Percentiles rank a stretch among this genome's conserved stretches.
These are phyloP conservation scores for Dromococcyx pavoninus DNA, from an alignment of 2,797 vertebrate species.

Conservation along the genomic window DNA sequence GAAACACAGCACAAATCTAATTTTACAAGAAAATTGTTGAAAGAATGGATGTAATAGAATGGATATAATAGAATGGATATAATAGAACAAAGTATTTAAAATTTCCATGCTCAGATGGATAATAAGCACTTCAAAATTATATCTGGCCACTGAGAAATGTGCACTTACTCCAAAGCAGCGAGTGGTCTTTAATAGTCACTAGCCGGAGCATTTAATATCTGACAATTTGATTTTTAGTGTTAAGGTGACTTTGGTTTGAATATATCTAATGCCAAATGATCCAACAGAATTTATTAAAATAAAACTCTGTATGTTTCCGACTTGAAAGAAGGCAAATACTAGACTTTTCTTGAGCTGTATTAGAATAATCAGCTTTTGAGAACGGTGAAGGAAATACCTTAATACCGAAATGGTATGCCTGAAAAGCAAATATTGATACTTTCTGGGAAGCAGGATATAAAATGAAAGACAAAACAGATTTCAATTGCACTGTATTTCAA, in stretches of 20 bases:
- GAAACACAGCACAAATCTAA: constrained; percentile 73
- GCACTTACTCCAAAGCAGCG: constrained; percentile 51
- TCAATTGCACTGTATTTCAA: background rate
- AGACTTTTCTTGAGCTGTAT: constrained; percentile 48
- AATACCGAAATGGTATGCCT: constrained; percentile 10
- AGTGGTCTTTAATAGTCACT: constrained; percentile 65
- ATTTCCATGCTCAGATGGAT: constrained; percentile 75
- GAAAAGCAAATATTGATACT: constrained; percentile 53
- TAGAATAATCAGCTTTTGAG: constrained; percentile 66
- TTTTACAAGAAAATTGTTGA: constrained; percentile 78
- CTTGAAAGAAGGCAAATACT: constrained; percentile 35
- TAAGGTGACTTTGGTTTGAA: constrained; percentile 76
- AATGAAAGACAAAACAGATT: constrained; percentile 27
- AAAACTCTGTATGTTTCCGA: constrained; percentile 15
- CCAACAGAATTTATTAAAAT: background rate
- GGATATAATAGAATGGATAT: constrained; percentile 70
- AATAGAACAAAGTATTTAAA: constrained; percentile 78
- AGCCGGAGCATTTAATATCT: constrained; percentile 64
- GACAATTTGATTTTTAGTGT: constrained; percentile 73
- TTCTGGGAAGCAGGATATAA: constrained; percentile 6
- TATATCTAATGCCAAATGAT: constrained; percentile 55
- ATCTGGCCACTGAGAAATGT: constrained; percentile 68
- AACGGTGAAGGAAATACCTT: constrained; percentile 39
- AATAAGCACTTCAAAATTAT: constrained; percentile 72
- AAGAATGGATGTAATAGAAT: constrained; percentile 74